These are phyloP conservation scores for Solen grandis DNA, from an alignment of 1,140 invertebrate species.

Conservation along the genomic window DNA sequence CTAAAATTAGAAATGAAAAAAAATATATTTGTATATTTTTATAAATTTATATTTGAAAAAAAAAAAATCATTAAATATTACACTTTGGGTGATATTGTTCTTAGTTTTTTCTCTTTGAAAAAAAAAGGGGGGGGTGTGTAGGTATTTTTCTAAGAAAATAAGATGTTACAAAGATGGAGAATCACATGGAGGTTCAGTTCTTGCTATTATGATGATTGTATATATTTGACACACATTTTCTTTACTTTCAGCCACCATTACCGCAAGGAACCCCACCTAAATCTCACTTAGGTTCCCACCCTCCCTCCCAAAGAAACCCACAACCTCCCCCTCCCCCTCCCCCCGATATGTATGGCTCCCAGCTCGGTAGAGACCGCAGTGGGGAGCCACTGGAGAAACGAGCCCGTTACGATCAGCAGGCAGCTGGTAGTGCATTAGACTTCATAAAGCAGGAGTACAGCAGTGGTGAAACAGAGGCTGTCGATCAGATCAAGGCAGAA, in stretches of 20 bases:
- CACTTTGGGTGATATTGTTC: too few species aligned
- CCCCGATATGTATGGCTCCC: slow-evolving; percentile 39
- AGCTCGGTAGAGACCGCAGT: slow-evolving; percentile 45
- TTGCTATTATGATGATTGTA: not conserved
- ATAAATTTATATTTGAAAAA: too few species aligned
- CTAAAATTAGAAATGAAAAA: not conserved
- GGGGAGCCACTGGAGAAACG: slow-evolving; percentile 62
- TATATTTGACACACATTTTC: not conserved
- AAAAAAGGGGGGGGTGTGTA: too few species aligned
- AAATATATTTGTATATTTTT: too few species aligned
- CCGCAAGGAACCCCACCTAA: slow-evolving; percentile 16
- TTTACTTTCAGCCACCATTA: slow-evolving; percentile 45
- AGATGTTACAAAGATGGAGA: too few species aligned
- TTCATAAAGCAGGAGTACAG: slow-evolving; percentile 68
- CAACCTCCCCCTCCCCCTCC: slow-evolving; percentile 56
- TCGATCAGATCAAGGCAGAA: slow-evolving; percentile 51
- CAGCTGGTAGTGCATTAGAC: slow-evolving; percentile 65
- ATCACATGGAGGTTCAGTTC: slow-evolving; percentile 45
- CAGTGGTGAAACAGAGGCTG: slow-evolving; percentile 43
- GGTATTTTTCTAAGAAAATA: too few species aligned
- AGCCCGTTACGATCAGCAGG: slow-evolving; percentile 55
- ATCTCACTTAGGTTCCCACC: not conserved
- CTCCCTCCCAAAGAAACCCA: slow-evolving; percentile 17
- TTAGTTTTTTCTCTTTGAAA: too few species aligned
- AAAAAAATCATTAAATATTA: too few species aligned